phyloP scores from a whole-genome alignment of 2,113 vertebrate species.

The Lepus europaeus region DNA sequence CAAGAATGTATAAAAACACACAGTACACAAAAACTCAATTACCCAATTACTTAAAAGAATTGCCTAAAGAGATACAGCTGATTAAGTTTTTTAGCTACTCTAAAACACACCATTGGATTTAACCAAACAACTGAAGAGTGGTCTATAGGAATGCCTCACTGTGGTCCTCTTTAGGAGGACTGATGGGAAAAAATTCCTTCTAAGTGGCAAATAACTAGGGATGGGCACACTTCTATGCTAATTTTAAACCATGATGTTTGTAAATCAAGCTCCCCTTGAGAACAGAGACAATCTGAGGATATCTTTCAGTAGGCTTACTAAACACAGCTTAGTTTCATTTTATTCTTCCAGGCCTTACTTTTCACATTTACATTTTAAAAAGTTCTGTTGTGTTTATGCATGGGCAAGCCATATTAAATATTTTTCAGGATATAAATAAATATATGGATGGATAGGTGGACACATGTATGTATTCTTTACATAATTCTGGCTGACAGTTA shows the following conservation, averaged over 20 bases:
- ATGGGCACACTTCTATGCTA: background rate
- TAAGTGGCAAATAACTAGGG: background rate
- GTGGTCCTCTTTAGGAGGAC: background rate
- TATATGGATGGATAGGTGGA: background rate
- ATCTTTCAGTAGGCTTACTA: background rate
- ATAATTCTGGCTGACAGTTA: background rate
- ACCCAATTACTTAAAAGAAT: slow-evolving; percentile 27
- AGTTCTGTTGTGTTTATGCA: background rate
- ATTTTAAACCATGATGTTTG: slow-evolving; percentile 11
- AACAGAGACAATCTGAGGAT: background rate
- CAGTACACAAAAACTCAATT: background rate
- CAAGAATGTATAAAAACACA: background rate
- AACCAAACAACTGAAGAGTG: background rate
- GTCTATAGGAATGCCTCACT: background rate
- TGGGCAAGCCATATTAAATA: slow-evolving; percentile 5
- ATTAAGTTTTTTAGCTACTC: background rate
- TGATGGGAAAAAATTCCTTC: slow-evolving; percentile 37
- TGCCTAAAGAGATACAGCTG: slow-evolving; percentile 17
- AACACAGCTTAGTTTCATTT: background rate
- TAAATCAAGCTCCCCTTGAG: slow-evolving; percentile 37
- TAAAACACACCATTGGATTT: background rate
- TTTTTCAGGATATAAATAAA: slow-evolving; percentile 34
- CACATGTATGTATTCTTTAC: background rate
- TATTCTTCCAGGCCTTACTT: slow-evolving; percentile 11
- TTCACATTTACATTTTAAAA: slow-evolving; percentile 13